phyloP scores from a whole-genome alignment of 2,797 vertebrate species.

The Anniella stebbinsi region DNA sequence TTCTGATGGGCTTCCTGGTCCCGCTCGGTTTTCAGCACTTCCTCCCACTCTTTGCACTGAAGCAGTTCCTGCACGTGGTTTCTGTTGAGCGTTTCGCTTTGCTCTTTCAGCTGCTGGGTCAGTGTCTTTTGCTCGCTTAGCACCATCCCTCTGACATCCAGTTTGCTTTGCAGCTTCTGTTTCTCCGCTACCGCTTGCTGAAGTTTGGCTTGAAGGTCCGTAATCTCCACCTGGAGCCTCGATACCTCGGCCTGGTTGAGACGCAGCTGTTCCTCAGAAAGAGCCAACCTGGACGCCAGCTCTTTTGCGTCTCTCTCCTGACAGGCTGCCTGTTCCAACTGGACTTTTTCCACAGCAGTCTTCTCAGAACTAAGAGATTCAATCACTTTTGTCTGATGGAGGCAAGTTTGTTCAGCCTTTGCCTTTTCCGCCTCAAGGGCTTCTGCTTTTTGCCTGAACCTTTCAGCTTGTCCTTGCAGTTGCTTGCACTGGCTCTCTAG shows the following conservation, averaged over 20 bases:
- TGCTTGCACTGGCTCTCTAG: constrained; percentile 78
- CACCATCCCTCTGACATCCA: constrained; percentile 78
- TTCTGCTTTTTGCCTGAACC: constrained; percentile 76
- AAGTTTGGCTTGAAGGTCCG: constrained; percentile 81
- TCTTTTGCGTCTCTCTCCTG: constrained; percentile 74
- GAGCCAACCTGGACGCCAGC: constrained; percentile 70
- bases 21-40: constrained; percentile 71
- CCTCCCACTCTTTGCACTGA: constrained; percentile 82
- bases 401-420: constrained; percentile 77
- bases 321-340: constrained; percentile 42
- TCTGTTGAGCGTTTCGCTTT: constrained; percentile 85
- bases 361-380: constrained; percentile 81
- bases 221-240: constrained; percentile 82
- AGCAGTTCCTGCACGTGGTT: constrained; percentile 85
- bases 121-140: constrained; percentile 84
- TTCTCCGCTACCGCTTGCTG: constrained; percentile 80
- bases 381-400: constrained; percentile 75
- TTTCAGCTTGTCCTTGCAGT: constrained; percentile 78
- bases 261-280: constrained; percentile 84
- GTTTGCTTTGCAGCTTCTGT: constrained; percentile 80
- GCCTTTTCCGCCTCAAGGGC: constrained; percentile 78
- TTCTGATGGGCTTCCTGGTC: constrained; percentile 72
- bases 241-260: constrained; percentile 83
- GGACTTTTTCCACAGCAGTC: constrained; percentile 75
- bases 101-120: constrained; percentile 87